Percentiles rank a stretch among this genome's conserved stretches.
Evolutionary conservation across 2,797 vertebrate genomes (phyloP).

Genomic region (Cuculus canorus): DNA sequence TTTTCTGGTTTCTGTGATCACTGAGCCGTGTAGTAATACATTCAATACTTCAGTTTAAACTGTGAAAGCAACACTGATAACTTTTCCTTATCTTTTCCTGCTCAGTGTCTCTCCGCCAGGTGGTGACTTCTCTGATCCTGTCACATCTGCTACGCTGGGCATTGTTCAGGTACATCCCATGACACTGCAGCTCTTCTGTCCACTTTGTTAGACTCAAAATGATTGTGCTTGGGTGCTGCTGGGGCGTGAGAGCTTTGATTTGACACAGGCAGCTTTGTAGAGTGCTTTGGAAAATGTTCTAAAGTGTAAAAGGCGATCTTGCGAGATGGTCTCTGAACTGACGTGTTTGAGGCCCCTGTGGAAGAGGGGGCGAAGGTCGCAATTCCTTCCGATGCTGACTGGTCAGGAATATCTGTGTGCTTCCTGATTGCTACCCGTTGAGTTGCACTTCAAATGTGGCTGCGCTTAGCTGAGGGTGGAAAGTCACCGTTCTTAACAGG

Average conservation of each 20-base stretch:
- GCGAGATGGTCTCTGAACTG: background rate
- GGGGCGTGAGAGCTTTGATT: background rate
- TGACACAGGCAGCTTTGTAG: background rate
- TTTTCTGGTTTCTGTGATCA: background rate
- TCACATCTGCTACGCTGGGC: constrained; percentile 96
- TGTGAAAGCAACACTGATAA: background rate
- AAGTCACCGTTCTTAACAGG: background rate
- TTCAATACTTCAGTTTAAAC: background rate
- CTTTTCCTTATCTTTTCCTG: background rate
- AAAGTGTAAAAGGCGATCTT: background rate
- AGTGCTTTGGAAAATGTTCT: background rate
- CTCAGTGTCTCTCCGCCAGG: constrained; percentile 96
- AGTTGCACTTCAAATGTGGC: background rate
- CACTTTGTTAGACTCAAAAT: background rate
- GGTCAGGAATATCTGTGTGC: background rate
- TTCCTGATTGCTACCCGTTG: background rate
- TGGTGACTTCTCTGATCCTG: constrained; percentile 98
- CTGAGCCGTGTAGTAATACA: background rate
- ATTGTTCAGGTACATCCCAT: constrained; percentile 90
- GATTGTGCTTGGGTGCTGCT: background rate
- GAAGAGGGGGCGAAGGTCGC: background rate
- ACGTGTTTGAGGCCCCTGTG: background rate
- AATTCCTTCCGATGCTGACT: background rate
- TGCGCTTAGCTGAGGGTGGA: background rate
- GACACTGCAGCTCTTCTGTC: background rate